Evolutionary conservation across 2,888 invertebrate genomes (phyloP), one percentile per base, ranked within the genome.

Genomic region (Nomada ferruginata): DNA sequence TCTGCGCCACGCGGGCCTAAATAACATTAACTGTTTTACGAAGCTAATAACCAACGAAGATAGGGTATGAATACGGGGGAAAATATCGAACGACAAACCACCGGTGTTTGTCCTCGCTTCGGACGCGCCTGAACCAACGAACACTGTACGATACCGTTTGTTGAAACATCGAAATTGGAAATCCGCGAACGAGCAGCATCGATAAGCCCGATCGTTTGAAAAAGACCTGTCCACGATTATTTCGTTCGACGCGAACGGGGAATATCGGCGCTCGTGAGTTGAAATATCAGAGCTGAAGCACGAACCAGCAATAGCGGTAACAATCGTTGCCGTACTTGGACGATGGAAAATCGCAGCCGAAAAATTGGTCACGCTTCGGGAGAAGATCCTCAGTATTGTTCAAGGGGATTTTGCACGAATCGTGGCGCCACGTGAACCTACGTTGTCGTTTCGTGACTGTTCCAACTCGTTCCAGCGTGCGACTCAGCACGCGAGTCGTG

Each of bases 111-210:
- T 53, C 26, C 36, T 42, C 15, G 1, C 1, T 11, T 18, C 44
- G 7, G 18, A 47, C 26, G 42, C 36, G 29, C 65, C 50, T 29
- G 44, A 71, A 76, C 76, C 71, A 64, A 60, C 68, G 26, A 64
- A 42, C 26, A n/a, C 11, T n/a, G 20, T 10, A 13, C 44, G 47
- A n/a, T 7, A 20, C 53, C 73, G 63, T 68, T 73, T 79, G 64
- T 78, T 79, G 64, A 79, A 82, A 70, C 74, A 70, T 74, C 65
- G 69, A 70, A 71, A 82, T 79, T 82, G 79, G 66, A 82, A 79
- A 70, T 82, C 59, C 61, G 53, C 42, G 60, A 11, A 64, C 64
- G 23, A 69, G 50, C 47, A 50, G 66, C 11, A 10, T 15, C 20
- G 73, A 66, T 66, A 70, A 74, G 68, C 77, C 63, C 13, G 47